These are phyloP conservation scores for Micrasema longulum DNA, from an alignment of 1,140 invertebrate species.

Conservation along the genomic window DNA sequence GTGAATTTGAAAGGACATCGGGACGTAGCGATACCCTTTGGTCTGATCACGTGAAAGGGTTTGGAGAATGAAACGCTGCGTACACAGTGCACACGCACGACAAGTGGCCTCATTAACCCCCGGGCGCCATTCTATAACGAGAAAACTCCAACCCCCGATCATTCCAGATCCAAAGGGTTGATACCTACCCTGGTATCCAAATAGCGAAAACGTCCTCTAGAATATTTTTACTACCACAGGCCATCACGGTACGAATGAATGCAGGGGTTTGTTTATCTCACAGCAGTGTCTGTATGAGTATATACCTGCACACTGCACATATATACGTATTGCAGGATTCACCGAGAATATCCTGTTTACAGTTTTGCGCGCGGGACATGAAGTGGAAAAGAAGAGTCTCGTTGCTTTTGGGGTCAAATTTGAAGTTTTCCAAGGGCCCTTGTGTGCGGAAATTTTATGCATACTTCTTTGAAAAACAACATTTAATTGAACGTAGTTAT, in stretches of 20 bases:
- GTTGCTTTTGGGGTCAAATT: no score
- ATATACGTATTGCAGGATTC: no score
- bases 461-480: no score
- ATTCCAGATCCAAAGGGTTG: constrained; percentile 9
- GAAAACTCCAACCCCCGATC: constrained; percentile 21
- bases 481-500: no score
- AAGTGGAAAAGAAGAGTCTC: no score
- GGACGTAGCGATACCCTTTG: constrained; percentile 2
- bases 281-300: neutral
- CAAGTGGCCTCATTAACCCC: constrained; percentile 22
- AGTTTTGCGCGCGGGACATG: no score
- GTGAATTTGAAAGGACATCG: constrained; percentile 1
- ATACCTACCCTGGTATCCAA: neutral
- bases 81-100: constrained; percentile 12
- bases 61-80: neutral
- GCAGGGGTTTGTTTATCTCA: neutral
- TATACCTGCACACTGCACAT: no score
- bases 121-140: constrained; percentile 4
- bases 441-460: no score
- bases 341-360: no score
- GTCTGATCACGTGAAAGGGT: constrained; percentile 10
- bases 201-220: constrained; percentile 5
- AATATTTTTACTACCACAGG: neutral
- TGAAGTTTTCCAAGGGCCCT: no score
- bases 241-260: neutral